Evolutionary conservation across 2,113 vertebrate species (phyloP), one percentile per base, ranked within the genome.

Genomic region (Ramphastos sulfuratus): DNA sequence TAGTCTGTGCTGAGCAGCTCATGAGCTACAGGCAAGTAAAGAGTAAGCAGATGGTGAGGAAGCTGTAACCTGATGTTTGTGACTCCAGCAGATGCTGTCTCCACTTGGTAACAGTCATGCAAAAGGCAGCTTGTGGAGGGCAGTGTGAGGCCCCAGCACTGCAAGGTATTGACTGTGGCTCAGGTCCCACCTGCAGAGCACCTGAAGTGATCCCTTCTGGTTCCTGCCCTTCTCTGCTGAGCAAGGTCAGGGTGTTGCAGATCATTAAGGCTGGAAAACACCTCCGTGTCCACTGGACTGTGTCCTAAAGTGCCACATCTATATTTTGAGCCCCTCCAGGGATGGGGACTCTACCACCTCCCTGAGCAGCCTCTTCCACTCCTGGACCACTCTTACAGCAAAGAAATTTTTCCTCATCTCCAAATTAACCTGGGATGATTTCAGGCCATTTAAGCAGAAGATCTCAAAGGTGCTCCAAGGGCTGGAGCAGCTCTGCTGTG

Each of bases 151-250:
- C 27, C 15, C 14, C 33, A 39, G 71, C 28, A 59, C 28, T 67
- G 70, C 33, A 7, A 5, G 39, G 31, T 2, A 9, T 72, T 27
- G 44, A 39, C 21, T 16, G 6, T 48, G 25, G 19, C 54, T 64
- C 44, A 11, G 61, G 35, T 15, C n/a, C 14, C 4, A 9, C 39
- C n/a, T 25, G 5, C 9, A 67, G 63, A 37, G 31, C 15, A 44
- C 7, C 30, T 59, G 30, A 3, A 65, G 54, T 0, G 0, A 56
- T 52, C 14, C 24, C 16, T 89, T 44, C 60, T 80, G 52, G 52
- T 27, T 65, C 35, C 46, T 54, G 64, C 56, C 52, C 21, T 54
- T 46, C 27, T 44, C 0, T 75, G 19, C 37, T 54, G 63, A 16
- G 31, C 18, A 31, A 33, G 16, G 6, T 19, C 9, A 6, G 44